Percentiles rank a stretch among this genome's conserved stretches.
These are phyloP conservation scores for Parotocinclus haroldoi DNA, from an alignment of 2,797 vertebrate genomes.

Conservation along the genomic window DNA sequence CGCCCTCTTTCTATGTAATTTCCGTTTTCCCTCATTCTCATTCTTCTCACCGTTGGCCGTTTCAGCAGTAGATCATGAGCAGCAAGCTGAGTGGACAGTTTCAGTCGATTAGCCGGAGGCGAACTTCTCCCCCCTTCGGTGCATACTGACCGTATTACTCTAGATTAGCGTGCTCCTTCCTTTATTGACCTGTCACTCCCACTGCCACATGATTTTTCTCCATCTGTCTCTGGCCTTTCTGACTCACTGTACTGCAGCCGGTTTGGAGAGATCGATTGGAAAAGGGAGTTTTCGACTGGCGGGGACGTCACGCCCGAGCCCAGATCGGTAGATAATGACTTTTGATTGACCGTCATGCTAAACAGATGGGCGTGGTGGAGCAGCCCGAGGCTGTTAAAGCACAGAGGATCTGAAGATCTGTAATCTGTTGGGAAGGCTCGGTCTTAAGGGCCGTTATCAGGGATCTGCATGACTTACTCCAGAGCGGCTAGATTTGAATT, in stretches of 20 bases:
- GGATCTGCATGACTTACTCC: constrained; percentile 11
- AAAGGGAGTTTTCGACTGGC: not conserved
- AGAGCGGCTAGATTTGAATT: constrained; percentile 16
- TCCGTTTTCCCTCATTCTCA: not conserved
- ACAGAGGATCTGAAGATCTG: constrained; percentile 6
- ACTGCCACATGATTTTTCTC: constrained; percentile 7
- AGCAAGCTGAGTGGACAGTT: constrained; percentile 29
- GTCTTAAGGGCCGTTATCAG: constrained; percentile 13
- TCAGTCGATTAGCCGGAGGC: constrained; percentile 41
- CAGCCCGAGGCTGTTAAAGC: constrained; percentile 18
- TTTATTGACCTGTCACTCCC: constrained; percentile 37
- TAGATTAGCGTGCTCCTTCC: constrained; percentile 38
- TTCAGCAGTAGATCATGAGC: constrained; percentile 3
- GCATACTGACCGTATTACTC: constrained; percentile 29
- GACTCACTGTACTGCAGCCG: constrained; percentile 12
- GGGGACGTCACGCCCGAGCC: constrained; percentile 1
- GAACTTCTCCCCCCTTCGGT: constrained; percentile 11
- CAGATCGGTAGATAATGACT: constrained; percentile 13
- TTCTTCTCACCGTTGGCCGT: not conserved
- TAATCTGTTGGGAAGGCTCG: constrained; percentile 5
- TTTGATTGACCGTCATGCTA: constrained; percentile 18
- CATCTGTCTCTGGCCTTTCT: constrained; percentile 14
- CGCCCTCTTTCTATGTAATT: not conserved
- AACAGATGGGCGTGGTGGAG: constrained; percentile 28
- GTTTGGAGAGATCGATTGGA: constrained; percentile 8